Evolutionary conservation across 2,888 invertebrate genomes (phyloP), one percentile per base, ranked within the genome.

Genomic region (Philopedon plagiatum): DNA sequence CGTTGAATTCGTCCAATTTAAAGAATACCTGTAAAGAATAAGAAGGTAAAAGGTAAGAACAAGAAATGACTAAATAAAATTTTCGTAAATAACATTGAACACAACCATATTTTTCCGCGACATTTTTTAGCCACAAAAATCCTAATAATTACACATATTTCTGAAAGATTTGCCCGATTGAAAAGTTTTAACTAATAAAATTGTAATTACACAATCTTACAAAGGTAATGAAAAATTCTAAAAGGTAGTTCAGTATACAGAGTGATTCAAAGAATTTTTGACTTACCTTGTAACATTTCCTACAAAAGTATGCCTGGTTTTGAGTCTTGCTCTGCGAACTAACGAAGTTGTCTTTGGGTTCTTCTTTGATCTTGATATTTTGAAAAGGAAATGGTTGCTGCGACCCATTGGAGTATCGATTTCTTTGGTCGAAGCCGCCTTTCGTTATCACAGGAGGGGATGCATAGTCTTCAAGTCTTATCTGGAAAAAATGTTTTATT

Each of bases 261-360:
- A n/a, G n/a, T n/a, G n/a, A n/a, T n/a, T n/a, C 4, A 32, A 56
- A 56, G 3, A 57, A 2, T 19, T 34, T 1, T 8, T 13, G n/a
- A 29, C 41, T 19, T 44, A 80, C 82, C 77, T 85, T 84, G 76
- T 85, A 86, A 73, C 86, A 86, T 77, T 86, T 86, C 61, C 82
- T 78, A 73, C 86, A 86, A 74, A 85, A 86, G 75, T 84, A 86
- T 0, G 85, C 85, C 72, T 86, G 85, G 67, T 82, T 85, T 60
- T 82, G 80, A 5, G 77, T 77, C 69, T 78, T 82, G 34, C 73
- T 77, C 26, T 78, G 79, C 0, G 78, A 77, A 3, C 78, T 77
- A 7, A 78, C 75, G n/a, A 77, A 57, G 11, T n/a, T n/a, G n/a
- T 79, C 76, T 21, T 74, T 76, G 11, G 79, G 79, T 62, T 80